Conservation (phyloP, 2,113 vertebrate genomes). For the Nothoprocta perdicaria region DNA sequence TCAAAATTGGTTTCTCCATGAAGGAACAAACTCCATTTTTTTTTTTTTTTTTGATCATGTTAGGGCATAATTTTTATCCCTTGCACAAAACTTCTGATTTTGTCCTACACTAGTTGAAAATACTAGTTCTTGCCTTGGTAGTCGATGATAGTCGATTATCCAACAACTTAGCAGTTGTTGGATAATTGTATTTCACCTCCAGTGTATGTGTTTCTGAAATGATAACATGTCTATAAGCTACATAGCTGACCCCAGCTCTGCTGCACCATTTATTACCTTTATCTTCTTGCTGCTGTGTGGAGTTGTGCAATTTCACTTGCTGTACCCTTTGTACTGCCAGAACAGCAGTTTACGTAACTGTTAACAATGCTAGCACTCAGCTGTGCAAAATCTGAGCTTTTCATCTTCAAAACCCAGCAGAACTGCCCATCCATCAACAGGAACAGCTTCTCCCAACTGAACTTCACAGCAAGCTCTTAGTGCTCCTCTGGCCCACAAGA, state of each 20-base stretch:
- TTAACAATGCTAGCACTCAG: background rate
- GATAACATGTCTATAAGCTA: background rate
- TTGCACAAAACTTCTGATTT: background rate
- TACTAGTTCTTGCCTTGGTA: background rate
- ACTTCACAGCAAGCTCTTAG: background rate
- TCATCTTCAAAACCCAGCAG: background rate
- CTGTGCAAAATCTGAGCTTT: background rate
- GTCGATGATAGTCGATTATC: no score
- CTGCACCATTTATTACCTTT: background rate
- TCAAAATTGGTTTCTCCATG: conserved; percentile 35
- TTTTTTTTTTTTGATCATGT: background rate
- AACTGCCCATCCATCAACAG: background rate
- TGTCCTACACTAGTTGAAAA: background rate
- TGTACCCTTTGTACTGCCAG: background rate
- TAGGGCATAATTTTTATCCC: background rate
- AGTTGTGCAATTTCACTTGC: background rate
- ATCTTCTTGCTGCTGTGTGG: background rate
- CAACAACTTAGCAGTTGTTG: background rate
- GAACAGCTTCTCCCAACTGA: background rate
- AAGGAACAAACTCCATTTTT: background rate
- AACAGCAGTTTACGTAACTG: background rate
- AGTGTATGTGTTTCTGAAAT: background rate
- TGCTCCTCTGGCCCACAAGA: background rate
- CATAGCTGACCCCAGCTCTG: background rate
- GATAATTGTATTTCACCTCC: background rate